Evolutionary conservation across 2,113 vertebrate species (phyloP).

Genomic region (Sula dactylatra): DNA sequence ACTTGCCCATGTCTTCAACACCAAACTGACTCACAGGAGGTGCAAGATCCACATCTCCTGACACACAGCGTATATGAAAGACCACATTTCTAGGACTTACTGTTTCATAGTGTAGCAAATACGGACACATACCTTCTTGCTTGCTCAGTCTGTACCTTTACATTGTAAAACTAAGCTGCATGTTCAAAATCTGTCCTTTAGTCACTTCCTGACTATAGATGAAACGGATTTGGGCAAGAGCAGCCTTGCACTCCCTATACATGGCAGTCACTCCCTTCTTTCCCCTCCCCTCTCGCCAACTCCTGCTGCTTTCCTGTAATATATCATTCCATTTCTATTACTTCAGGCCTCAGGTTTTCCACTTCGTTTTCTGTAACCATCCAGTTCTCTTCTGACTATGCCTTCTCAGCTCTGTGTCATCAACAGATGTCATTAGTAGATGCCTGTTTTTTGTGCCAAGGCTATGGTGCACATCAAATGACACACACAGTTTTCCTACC

Average conservation of each 20-base stretch:
- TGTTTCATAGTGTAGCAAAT: background rate
- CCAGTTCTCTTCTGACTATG: background rate
- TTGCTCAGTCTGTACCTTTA: background rate
- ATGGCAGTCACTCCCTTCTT: background rate
- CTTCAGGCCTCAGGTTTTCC: background rate
- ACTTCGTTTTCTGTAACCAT: background rate
- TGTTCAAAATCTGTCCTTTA: background rate
- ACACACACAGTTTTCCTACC: background rate
- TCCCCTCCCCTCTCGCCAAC: background rate
- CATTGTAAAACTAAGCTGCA: background rate
- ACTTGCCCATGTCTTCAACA: background rate
- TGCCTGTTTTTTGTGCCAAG: background rate
- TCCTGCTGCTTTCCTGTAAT: background rate
- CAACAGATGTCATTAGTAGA: background rate
- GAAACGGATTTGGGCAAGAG: background rate
- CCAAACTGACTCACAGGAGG: background rate
- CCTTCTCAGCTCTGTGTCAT: background rate
- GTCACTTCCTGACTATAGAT: background rate
- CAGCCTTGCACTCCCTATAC: background rate
- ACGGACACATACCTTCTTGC: background rate
- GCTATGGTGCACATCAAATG: background rate
- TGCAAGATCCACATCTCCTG: background rate
- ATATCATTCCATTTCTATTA: slow-evolving; percentile 2
- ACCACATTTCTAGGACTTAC: background rate
- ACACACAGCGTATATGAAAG: accelerated